Base-by-base conservation (phyloP, 1,140 invertebrate species). In the Sogatella furcifera region DNA sequence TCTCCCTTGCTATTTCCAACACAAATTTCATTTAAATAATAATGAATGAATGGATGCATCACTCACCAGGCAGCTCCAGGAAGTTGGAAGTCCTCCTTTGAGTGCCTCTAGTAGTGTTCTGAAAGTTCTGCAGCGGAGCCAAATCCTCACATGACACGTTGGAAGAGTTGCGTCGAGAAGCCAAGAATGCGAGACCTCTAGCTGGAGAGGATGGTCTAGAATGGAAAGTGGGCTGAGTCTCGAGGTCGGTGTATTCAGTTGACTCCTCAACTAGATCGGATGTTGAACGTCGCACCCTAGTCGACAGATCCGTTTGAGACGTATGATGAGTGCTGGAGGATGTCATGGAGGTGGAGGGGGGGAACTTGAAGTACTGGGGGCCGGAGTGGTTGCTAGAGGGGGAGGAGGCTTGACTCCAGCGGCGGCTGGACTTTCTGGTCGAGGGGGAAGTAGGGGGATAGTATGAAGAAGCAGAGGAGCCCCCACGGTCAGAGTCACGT, bases 61-160 rank as follows among this genome's bases (percentile, higher is more conserved):
- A n/a, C 49, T 75, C 67, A 90, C 89, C 87, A 73, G 89, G 89
- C 65, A 92, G 74, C 72, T 91, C 89, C n/a, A 92, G 73, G 70
- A 91, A 91, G 73, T 92, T 92, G 0, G 88, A 90, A 3, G 88
- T 90, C 56, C 89, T 76, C 6, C 89, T 74, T 69, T 90, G 86
- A 15, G 86, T 76, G 11, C 82, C 84, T 5, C 86, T 78, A 59
- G 82, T 81, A 46, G 86, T 86, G 61, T 82, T 82, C 66, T 82
- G 86, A 68, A 89, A 89, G 69, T 85, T 86, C 21, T 17, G 15
- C 13, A 90, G 69, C 0, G 88, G 88, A 10, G 86, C 87, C 42
- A 89, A 81, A 64, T 88, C 87, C 67, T 90, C 87, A 53, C 84
- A 84, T 0, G 80, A 82, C 57, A 78, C 73, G 2, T 76, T 74